Conservation (phyloP, 2,113 vertebrate species). For the Paratilapia polleni region DNA sequence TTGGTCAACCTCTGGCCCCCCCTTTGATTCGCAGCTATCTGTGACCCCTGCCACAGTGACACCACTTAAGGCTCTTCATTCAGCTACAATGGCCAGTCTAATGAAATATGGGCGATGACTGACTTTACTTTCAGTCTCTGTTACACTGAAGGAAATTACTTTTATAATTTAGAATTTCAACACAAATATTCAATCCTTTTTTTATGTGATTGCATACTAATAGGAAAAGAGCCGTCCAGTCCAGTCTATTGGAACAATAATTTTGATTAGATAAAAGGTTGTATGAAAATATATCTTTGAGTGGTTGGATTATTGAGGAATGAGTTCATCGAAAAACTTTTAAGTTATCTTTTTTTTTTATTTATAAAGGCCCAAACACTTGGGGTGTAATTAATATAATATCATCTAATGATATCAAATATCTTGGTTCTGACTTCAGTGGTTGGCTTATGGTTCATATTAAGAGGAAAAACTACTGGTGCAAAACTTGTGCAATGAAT, state of each 20-base stretch:
- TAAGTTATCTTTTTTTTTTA: neutral
- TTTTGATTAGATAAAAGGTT: too few relatives aligned
- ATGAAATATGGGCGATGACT: constrained; percentile 35
- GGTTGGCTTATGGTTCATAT: constrained; percentile 26
- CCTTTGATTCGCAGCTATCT: constrained; percentile 70
- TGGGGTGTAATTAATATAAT: neutral
- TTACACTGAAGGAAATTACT: neutral
- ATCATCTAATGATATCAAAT: neutral
- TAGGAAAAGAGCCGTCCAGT: neutral
- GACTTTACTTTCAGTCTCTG: constrained; percentile 10
- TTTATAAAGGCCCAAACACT: neutral
- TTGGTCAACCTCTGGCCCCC: constrained; percentile 78
- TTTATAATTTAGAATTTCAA: neutral
- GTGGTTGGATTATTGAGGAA: too few relatives aligned
- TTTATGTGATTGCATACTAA: neutral
- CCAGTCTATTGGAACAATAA: too few relatives aligned
- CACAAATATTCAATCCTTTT: neutral
- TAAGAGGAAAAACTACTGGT: constrained; percentile 41
- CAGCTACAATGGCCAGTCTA: constrained; percentile 17
- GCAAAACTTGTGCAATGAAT: constrained; percentile 40
- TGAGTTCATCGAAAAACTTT: neutral
- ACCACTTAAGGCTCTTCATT: constrained; percentile 44
- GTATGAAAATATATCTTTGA: neutral
- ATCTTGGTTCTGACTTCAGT: constrained; percentile 10
- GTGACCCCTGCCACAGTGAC: constrained; percentile 54